Evolutionary conservation across 2,797 vertebrate genomes (phyloP).

Genomic region (Anabas testudineus): DNA sequence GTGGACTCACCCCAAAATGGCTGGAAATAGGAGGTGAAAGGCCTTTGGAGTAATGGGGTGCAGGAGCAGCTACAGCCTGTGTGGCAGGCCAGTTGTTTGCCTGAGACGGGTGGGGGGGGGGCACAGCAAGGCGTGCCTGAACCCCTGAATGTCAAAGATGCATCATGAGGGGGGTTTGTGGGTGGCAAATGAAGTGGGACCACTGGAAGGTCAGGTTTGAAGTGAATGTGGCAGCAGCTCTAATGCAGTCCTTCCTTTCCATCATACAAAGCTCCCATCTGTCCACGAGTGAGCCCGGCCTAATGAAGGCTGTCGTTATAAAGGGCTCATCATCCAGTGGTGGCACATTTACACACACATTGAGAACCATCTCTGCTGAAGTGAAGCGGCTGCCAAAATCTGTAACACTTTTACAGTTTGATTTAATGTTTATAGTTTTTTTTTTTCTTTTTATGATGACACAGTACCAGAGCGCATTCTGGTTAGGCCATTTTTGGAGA

Average conservation of each 20-base stretch:
- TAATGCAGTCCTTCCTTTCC: conserved; percentile 72
- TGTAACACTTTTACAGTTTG: conserved; percentile 2
- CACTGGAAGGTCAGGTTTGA: conserved; percentile 81
- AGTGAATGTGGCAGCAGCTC: conserved; percentile 71
- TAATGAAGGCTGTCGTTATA: conserved; percentile 72
- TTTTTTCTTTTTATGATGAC: conserved; percentile 8
- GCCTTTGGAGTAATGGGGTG: conserved; percentile 75
- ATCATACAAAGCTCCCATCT: conserved; percentile 72
- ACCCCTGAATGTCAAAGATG: conserved; percentile 72
- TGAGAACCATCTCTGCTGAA: conserved; percentile 20
- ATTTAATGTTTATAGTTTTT: conserved; percentile 4
- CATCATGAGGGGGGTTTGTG: conserved; percentile 69
- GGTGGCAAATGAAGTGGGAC: conserved; percentile 72
- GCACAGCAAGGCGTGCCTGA: conserved; percentile 47
- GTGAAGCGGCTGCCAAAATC: conserved; percentile 15
- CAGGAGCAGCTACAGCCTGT: conserved; percentile 64
- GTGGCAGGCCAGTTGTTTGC: conserved; percentile 64
- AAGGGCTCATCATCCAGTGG: conserved; percentile 60
- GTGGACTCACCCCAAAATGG: conserved; percentile 68
- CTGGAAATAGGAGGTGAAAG: conserved; percentile 71
- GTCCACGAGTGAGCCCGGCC: conserved; percentile 54
- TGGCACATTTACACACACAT: conserved; percentile 41
- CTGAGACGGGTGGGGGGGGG: conserved; percentile 45
- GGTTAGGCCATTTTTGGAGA: neutral
- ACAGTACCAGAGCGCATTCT: neutral